Conservation (phyloP, 2,113 vertebrate genomes). For the Cynocephalus volans region DNA sequence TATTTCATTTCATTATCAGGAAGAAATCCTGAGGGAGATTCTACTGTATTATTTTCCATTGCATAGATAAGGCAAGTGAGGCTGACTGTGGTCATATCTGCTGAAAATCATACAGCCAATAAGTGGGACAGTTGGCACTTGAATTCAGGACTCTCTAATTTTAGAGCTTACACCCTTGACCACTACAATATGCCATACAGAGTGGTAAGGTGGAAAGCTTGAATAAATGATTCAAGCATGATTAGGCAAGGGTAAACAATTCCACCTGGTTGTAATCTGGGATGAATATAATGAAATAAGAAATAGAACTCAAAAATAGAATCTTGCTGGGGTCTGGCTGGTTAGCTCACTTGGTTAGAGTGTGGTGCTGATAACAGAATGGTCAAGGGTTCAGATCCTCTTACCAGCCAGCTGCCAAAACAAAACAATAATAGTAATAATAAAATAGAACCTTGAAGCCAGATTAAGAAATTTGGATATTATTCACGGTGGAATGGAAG, state of each 20-base stretch:
- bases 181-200: neutral
- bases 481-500: neutral
- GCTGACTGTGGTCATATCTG: neutral
- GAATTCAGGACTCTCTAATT: neutral
- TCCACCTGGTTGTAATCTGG: neutral
- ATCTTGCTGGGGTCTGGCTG: too few relatives aligned
- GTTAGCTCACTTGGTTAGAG: too few relatives aligned
- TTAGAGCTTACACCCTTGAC: neutral
- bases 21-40: neutral
- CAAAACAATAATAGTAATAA: too few relatives aligned
- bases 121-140: neutral
- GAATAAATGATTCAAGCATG: neutral
- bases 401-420: too few relatives aligned
- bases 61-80: neutral
- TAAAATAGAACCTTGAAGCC: neutral
- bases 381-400: too few relatives aligned
- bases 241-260: neutral
- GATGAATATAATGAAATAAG: neutral
- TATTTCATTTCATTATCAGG: neutral
- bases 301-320: conserved; percentile 12
- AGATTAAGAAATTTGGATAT: conserved; percentile 34
- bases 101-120: neutral
- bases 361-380: too few relatives aligned
- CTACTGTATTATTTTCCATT: neutral
- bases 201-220: neutral